phyloP scores from a whole-genome alignment of 2,113 vertebrate genomes.

The Callipepla californica region DNA sequence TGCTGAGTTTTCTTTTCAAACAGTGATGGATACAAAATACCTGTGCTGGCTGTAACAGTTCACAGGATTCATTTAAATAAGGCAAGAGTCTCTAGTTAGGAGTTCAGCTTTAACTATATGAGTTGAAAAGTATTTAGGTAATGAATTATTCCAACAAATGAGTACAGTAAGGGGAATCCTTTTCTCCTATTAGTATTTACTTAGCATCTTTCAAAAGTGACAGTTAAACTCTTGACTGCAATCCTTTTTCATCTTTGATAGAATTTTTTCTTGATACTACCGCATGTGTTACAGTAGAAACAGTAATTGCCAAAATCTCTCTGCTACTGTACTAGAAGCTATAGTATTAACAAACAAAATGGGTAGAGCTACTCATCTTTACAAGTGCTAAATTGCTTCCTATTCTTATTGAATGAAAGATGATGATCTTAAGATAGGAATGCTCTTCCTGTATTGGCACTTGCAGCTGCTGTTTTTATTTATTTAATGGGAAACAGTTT shows the following conservation, averaged over 20 bases:
- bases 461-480: neutral
- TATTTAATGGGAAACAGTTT: neutral
- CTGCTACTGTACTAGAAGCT: neutral
- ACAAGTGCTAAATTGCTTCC: neutral
- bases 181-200: neutral
- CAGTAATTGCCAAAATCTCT: neutral
- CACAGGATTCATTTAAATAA: conserved; percentile 11
- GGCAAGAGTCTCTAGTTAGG: neutral
- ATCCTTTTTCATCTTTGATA: neutral
- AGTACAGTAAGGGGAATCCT: conserved; percentile 7
- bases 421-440: neutral
- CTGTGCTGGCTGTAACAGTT: neutral
- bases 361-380: neutral
- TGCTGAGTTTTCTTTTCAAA: conserved; percentile 21
- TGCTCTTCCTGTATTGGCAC: neutral
- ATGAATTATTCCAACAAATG: conserved; percentile 43
- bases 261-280: neutral
- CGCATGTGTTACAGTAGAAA: neutral
- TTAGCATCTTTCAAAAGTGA: conserved; percentile 6
- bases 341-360: neutral
- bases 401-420: neutral
- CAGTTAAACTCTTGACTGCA: neutral
- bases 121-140: conserved; percentile 29
- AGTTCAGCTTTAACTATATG: conserved; percentile 2
- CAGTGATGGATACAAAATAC: neutral